phyloP scores from a whole-genome alignment of 2,797 vertebrate genomes.

The Hozukius guyotensis region DNA sequence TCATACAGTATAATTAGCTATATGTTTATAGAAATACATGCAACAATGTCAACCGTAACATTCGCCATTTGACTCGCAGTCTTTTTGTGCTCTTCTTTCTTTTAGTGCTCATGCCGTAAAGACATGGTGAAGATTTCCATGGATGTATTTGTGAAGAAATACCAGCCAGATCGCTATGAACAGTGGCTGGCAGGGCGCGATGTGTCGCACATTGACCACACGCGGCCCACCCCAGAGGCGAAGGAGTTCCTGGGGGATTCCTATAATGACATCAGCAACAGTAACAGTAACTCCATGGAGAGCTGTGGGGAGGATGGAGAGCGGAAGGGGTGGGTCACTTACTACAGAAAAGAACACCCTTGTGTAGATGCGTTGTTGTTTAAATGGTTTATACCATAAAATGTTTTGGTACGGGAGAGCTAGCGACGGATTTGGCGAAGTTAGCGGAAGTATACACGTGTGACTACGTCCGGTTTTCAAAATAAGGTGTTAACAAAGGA shows the following conservation, averaged over 20 bases:
- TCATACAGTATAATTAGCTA: not conserved
- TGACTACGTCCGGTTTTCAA: no score
- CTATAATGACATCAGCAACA: conserved; percentile 45
- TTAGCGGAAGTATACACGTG: no score
- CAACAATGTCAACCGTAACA: not conserved
- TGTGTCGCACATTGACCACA: conserved; percentile 87
- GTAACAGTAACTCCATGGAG: conserved; percentile 35
- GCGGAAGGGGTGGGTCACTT: conserved; percentile 75
- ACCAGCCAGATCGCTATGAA: conserved; percentile 95
- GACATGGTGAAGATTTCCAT: conserved; percentile 99
- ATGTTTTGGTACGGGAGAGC: not conserved
- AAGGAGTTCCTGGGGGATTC: conserved; percentile 88
- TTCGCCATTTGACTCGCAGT: not conserved
- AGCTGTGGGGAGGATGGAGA: conserved; percentile 73
- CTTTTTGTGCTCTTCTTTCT: not conserved
- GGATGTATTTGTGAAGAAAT: conserved; percentile 97
- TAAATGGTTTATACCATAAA: not conserved
- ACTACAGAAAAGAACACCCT: not conserved
- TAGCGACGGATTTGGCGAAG: no score
- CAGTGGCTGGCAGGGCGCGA: conserved; percentile 93
- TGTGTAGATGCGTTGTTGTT: not conserved
- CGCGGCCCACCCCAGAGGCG: conserved; percentile 91
- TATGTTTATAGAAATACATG: not conserved
- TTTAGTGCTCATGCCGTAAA: conserved; percentile 95
- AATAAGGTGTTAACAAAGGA: no score